These are phyloP conservation scores for Macrosoma leucophasiata DNA, from an alignment of 2,888 invertebrate species.

Conservation along the genomic window DNA sequence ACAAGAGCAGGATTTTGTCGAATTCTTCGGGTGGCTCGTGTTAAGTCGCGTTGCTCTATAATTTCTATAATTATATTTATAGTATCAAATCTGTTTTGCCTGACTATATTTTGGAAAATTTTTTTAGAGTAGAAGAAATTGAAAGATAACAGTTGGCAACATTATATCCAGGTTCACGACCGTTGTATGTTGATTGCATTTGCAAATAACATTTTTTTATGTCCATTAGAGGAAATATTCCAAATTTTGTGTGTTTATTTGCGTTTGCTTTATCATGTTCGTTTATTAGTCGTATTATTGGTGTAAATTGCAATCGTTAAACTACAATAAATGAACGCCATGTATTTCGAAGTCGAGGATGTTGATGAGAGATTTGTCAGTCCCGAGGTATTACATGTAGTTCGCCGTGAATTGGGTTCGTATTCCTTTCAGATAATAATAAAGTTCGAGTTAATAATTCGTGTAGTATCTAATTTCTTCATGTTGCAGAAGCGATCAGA, in stretches of 20 bases:
- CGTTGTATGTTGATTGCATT: slow-evolving; percentile 62
- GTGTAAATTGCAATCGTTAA: slow-evolving; percentile 28
- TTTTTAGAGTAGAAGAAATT: no score
- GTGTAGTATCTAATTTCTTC: slow-evolving; percentile 8
- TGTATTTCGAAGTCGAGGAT: slow-evolving; percentile 57
- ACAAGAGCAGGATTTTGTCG: no score
- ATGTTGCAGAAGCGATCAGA: slow-evolving; percentile 46
- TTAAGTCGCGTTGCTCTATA: no score
- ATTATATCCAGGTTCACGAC: no score
- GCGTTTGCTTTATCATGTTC: slow-evolving; percentile 37
- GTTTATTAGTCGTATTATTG: slow-evolving; percentile 30
- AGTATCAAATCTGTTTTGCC: no score
- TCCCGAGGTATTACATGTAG: slow-evolving; percentile 53
- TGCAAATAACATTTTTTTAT: slow-evolving; percentile 52
- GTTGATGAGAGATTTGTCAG: slow-evolving; percentile 47
- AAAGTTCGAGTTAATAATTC: slow-evolving; percentile 4
- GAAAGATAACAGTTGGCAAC: no score
- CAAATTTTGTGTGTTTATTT: slow-evolving; percentile 49
- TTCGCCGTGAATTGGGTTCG: slow-evolving; percentile 56
- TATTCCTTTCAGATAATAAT: slow-evolving; percentile 6
- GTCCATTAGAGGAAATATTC: slow-evolving; percentile 51
- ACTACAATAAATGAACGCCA: slow-evolving; percentile 36
- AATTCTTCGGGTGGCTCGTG: no score
- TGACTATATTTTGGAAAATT: no score
- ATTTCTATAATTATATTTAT: no score